Evolutionary conservation across 2,797 vertebrate species (phyloP), one percentile per base, ranked within the genome.

Genomic region (Neosalanx taihuensis): DNA sequence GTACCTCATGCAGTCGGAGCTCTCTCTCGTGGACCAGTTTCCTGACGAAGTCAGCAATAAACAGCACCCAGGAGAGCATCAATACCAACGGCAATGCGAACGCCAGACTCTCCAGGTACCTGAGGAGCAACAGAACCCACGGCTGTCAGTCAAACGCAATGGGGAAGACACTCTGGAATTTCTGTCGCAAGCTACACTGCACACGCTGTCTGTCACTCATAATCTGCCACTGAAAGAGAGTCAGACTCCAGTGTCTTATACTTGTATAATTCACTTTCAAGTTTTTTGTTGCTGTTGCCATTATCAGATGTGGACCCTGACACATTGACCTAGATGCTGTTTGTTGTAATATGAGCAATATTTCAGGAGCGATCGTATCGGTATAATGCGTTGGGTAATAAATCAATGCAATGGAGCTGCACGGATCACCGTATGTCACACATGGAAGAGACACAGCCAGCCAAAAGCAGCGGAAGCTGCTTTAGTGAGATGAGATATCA

Each of bases 11-110:
- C 82, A 99, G 94, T 80, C 96, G 90, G 76, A 99, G 92, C 86
- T 99, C 97, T 89, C 96, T 94, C 90, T 99, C 97, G 23, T 97
- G 93, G 74, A 99, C 97, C 56, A 98, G 94, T 72, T 96, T 98
- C 90, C 96, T 99, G 69, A 98, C 96, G 86, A 99, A 99, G 79
- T 96, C 91, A 70, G 97, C 95, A 77, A 99, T 91, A 75, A 98
- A 98, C 80, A 99, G 93, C 73, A 96, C 88, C 97, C 97, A 99
- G 83, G 97, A 93, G 73, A 96, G 88, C 96, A 99, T 97, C 84
- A 99, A 90, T 81, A 95, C 92, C 73, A 99, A 87, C 0, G 97
- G 97, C 83, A 99, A 96, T 74, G 95, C 94, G 70, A 95, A 96
- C 78, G 95, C 90, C 76, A 99, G 94, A 73, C 95, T 96, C 88